Evolutionary conservation across 92 coral and sea anemone genomes (phyloP).

Genomic region (Phenganax subtilis): DNA sequence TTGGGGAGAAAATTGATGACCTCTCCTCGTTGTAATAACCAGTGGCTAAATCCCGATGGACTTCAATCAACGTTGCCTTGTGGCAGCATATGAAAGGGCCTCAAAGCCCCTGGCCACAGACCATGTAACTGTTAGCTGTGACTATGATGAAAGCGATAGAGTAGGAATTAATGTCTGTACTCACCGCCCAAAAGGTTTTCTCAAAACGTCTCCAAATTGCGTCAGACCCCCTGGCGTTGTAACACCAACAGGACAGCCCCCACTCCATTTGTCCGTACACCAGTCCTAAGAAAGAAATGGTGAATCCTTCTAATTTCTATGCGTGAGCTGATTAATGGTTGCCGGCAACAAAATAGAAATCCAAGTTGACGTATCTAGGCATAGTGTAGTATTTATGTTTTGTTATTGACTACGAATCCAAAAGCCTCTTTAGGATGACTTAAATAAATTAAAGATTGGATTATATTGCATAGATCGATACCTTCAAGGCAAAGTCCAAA

Average conservation of each 20-base stretch:
- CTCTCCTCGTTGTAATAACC: too few species aligned
- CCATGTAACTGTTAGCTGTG: too few species aligned
- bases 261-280: constrained; percentile 86
- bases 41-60: too few species aligned
- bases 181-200: constrained; percentile 73
- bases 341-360: not conserved
- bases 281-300: constrained; percentile 60
- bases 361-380: too few species aligned
- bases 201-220: constrained; percentile 83
- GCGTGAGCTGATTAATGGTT: not conserved
- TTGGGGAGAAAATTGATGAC: too few species aligned
- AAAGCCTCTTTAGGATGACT: not conserved
- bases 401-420: too few species aligned
- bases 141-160: too few species aligned
- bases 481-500: constrained; percentile 79
- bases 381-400: too few species aligned
- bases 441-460: not conserved
- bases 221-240: constrained; percentile 87
- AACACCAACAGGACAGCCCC: constrained; percentile 91
- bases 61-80: too few species aligned
- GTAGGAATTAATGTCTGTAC: not conserved
- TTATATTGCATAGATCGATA: not conserved
- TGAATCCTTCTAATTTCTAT: too few species aligned
- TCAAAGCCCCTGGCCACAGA: too few species aligned
- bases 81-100: too few species aligned